Evolutionary conservation across 2,888 invertebrate genomes (phyloP).

Genomic region (Cerastoderma edule): DNA sequence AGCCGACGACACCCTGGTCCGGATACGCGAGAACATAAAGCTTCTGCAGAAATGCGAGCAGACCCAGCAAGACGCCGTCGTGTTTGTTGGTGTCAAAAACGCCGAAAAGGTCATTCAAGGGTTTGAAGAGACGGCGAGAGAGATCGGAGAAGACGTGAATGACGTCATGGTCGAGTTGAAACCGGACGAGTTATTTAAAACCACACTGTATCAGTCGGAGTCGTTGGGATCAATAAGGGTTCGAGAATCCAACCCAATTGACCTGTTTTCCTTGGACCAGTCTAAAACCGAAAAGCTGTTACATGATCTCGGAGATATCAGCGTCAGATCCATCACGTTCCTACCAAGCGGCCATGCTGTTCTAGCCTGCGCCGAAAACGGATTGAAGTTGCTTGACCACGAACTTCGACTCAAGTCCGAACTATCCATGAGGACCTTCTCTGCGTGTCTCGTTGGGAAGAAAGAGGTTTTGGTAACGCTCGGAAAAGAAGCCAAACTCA

Average conservation of each 20-base stretch:
- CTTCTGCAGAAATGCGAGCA: neutral
- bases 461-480: neutral
- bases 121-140: neutral
- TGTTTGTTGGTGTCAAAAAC: slow-evolving; percentile 1
- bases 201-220: neutral
- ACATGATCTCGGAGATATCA: neutral
- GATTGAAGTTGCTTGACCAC: neutral
- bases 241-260: neutral
- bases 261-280: neutral
- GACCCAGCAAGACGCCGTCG: neutral
- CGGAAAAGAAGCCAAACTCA: neutral
- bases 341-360: slow-evolving; percentile 7
- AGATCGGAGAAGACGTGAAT: neutral
- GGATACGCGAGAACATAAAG: neutral
- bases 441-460: neutral
- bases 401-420: neutral
- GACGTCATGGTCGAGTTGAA: neutral
- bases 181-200: neutral
- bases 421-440: neutral
- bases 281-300: neutral
- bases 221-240: neutral
- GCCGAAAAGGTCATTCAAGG: neutral
- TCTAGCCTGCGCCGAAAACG: neutral
- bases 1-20: neutral
- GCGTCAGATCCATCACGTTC: neutral